These are phyloP conservation scores for Corapipo altera DNA, from an alignment of 2,113 vertebrate genomes.

Conservation along the genomic window DNA sequence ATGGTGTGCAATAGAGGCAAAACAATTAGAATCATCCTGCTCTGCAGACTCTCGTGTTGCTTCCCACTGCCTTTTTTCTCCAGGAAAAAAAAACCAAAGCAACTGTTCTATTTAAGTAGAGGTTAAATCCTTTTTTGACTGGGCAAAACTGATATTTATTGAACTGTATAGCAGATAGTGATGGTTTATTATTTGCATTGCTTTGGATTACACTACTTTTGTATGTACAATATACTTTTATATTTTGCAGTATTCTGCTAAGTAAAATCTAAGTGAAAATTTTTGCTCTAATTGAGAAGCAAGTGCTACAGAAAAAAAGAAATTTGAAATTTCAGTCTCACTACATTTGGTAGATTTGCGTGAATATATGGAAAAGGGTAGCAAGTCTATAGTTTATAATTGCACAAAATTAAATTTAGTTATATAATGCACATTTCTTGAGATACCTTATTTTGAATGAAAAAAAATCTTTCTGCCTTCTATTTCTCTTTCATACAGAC, in stretches of 20 bases:
- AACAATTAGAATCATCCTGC: neutral
- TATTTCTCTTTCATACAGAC: neutral
- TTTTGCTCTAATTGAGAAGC: constrained; percentile 27
- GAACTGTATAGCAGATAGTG: neutral
- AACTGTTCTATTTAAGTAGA: neutral
- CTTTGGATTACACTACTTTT: neutral
- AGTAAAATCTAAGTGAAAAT: neutral
- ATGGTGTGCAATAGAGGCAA: neutral
- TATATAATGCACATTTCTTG: neutral
- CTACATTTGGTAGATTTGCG: constrained; percentile 2
- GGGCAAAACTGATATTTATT: neutral
- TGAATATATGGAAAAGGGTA: neutral
- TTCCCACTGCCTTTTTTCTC: neutral
- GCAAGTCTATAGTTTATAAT: neutral
- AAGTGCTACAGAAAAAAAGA: neutral
- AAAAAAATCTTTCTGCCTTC: constrained; percentile 1
- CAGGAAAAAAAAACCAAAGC: neutral
- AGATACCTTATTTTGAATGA: constrained; percentile 27
- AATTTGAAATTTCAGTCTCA: constrained; percentile 31
- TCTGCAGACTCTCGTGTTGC: neutral
- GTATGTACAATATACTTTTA: neutral
- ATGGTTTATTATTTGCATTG: neutral
- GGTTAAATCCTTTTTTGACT: neutral
- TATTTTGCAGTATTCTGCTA: constrained; percentile 9
- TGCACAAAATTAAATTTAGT: constrained; percentile 9